Conservation (phyloP, 2,113 vertebrate genomes). For the Albula goreensis region DNA sequence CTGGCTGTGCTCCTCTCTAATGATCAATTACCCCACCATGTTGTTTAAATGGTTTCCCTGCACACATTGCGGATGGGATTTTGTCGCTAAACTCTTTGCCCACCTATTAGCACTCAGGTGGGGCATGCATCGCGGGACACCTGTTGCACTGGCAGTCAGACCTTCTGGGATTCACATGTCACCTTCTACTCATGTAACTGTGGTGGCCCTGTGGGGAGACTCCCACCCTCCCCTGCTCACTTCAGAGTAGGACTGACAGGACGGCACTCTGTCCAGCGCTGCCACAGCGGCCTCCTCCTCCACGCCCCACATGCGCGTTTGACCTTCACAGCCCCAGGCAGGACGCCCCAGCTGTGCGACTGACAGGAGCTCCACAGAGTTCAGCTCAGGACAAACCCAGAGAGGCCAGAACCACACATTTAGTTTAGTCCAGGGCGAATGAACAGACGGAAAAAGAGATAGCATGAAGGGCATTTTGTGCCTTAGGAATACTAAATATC, state of each 20-base stretch:
- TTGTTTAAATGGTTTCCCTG: slow-evolving; percentile 40
- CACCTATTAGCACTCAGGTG: slow-evolving; percentile 15
- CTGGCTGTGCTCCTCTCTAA: slow-evolving; percentile 18
- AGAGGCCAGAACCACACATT: not conserved
- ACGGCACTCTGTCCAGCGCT: not conserved
- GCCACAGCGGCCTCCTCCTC: not conserved
- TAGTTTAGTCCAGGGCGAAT: not conserved
- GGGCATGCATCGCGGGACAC: slow-evolving; percentile 12
- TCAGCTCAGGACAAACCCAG: slow-evolving; percentile 6
- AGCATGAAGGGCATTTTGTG: not conserved
- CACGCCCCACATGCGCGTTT: slow-evolving; percentile 29
- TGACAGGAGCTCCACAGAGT: not conserved
- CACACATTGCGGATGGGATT: slow-evolving; percentile 9
- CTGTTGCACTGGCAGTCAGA: slow-evolving; percentile 4
- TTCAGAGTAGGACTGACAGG: not conserved
- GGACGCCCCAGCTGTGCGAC: not conserved
- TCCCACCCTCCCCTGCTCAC: not conserved
- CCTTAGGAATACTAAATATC: not conserved
- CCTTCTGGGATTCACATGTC: not conserved
- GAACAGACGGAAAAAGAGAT: not conserved
- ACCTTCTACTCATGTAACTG: not conserved
- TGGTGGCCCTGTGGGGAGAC: not conserved
- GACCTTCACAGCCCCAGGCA: slow-evolving; percentile 35
- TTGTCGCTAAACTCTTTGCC: not conserved
- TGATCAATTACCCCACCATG: slow-evolving; percentile 47